Evolutionary conservation across 2,888 invertebrate genomes (phyloP), one percentile per base, ranked within the genome.

Genomic region (Agonum fuliginosum): DNA sequence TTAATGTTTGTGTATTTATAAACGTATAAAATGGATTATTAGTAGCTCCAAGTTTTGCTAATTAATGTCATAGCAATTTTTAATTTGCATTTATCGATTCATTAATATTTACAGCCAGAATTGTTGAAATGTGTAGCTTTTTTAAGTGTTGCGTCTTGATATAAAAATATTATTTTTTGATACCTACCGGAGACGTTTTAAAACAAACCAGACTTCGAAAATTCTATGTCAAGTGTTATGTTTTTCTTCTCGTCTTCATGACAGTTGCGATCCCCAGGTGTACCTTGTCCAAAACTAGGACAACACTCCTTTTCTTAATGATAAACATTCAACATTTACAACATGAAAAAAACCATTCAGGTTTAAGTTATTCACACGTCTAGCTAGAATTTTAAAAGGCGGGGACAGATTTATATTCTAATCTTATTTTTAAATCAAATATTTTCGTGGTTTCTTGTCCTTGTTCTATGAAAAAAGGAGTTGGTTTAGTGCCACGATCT

Each of bases 321-420:
- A 62, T 62, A 27, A 62, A 62, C 30, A 62, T 37, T 37, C 37
- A 12, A n/a, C n/a, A n/a, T 14, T n/a, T 5, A 30, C 17, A 17
- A 6, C 12, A 30, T 12, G 62, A 62, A 62, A 14, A 27, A 62
- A 62, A 1, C 22, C 8, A 27, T 62, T 24, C 62, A 14, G 30
- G n/a, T 30, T 62, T 12, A 62, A 24, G 30, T 41, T 19, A 5
- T 70, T 46, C 19, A 12, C 24, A 1, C 37, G 37, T 12, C 4
- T 20, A 12, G 43, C 10, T 14, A 20, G 14, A 20, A 70, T 24
- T 12, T 46, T 20, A 19, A 24, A 27, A 24, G 22, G 70, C 27
- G 70, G 22, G 43, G 22, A 70, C 70, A 70, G 24, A 43, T 70
- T 70, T 70, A 70, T 70, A 70, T 70, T 46, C 70, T 70, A 46